Base-by-base conservation (phyloP, 2,113 vertebrate species). In the Ictidomys tridecemlineatus region DNA sequence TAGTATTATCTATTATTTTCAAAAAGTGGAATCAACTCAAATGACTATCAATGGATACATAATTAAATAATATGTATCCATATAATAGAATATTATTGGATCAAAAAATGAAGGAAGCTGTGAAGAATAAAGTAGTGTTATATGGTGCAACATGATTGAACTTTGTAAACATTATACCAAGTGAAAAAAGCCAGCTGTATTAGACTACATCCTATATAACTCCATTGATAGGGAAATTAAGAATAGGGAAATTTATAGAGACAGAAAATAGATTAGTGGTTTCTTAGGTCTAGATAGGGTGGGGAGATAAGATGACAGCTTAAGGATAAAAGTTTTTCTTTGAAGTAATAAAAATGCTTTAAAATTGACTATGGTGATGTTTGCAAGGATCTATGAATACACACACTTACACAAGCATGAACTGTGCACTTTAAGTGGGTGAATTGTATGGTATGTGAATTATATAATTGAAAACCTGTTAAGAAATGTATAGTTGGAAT, bases 281-380 rank as follows among this genome's bases (percentile, higher is more conserved):
- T 84, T 26, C 63, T 94, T 83, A 83, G 45, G 73, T 73, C 65
- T 95, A 22, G 11, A 28, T 32, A 24, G 34, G 20, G 11, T 30
- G 16, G n/a, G 53, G 56, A 61, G 67, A 74, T n/a, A 74, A 89
- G 58, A 20, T 32, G 6, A 16, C 80, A 86, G 65, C 30, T 74
- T 85, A 85, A 90, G 28, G 69, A 70, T 37, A 89, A 17, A 67
- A 17, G 20, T 42, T 92, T 94, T 65, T 94, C 79, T 61, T 42
- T 88, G 37, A 94, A 80, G 53, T 65, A 24, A 94, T 73, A n/a
- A 58, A 89, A 93, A 85, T 51, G 14, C 61, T 42, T 69, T 69
- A 61, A 90, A 24, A 45, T 90, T 86, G 9, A 70, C 24, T 65
- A 58, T 77, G 37, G 24, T 78, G 51, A 42, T 85, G 11, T 65